These are phyloP conservation scores for Micrastur ruficollis DNA, from an alignment of 2,797 vertebrate species.

Conservation along the genomic window DNA sequence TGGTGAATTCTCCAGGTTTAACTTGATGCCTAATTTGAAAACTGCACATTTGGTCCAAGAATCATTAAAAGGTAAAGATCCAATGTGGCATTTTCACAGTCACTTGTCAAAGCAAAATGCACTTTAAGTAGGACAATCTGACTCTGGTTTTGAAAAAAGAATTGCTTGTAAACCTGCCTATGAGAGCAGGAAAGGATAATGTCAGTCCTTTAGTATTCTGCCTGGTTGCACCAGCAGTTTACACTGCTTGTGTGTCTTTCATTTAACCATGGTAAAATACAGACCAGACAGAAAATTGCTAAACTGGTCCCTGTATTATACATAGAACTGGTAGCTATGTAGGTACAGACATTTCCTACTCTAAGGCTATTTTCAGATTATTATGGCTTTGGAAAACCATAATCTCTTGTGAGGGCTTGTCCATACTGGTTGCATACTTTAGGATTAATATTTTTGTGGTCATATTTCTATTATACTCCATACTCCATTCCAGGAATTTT, in stretches of 20 bases:
- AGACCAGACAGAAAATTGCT: neutral
- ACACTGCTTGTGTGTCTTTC: neutral
- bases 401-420: neutral
- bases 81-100: neutral
- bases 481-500: neutral
- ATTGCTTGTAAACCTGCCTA: neutral
- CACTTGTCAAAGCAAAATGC: neutral
- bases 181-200: neutral
- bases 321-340: neutral
- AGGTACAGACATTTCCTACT: neutral
- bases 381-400: neutral
- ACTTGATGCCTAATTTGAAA: neutral
- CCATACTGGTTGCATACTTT: neutral
- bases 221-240: neutral
- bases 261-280: neutral
- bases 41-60: neutral
- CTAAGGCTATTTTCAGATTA: neutral
- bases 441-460: neutral
- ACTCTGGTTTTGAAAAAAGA: neutral
- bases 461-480: neutral
- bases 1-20: neutral
- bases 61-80: neutral
- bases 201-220: neutral
- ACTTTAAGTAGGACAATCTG: neutral
- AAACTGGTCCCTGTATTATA: neutral